These are phyloP conservation scores for Drosophila buzzatii DNA, from an alignment of 2,888 invertebrate species.

Conservation along the genomic window DNA sequence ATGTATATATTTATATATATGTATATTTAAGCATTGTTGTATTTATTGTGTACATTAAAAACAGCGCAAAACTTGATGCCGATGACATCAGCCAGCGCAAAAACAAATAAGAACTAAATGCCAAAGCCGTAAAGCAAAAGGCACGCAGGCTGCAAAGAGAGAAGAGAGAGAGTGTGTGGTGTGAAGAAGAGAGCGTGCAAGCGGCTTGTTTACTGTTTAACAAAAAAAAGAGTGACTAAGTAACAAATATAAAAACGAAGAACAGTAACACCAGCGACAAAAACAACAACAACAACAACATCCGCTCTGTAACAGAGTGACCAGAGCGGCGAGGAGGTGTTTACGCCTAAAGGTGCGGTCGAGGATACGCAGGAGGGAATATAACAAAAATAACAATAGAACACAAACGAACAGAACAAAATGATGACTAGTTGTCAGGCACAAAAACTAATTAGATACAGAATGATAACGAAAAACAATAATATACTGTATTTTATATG, in stretches of 20 bases:
- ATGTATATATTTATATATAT: neutral
- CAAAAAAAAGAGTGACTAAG: slow-evolving; percentile 40
- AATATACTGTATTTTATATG: slow-evolving; percentile 4
- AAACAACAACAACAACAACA: neutral
- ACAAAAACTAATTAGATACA: slow-evolving; percentile 42
- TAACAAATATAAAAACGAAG: slow-evolving; percentile 20
- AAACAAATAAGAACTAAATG: slow-evolving; percentile 33
- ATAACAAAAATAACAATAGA: slow-evolving; percentile 13
- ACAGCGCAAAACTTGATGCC: slow-evolving; percentile 33
- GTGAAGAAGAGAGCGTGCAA: slow-evolving; percentile 17
- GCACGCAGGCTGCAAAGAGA: slow-evolving; percentile 27
- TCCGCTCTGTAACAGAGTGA: slow-evolving; percentile 24
- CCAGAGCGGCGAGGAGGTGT: slow-evolving; percentile 29
- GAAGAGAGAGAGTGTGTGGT: slow-evolving; percentile 5
- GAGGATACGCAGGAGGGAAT: slow-evolving; percentile 35
- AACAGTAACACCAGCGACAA: slow-evolving; percentile 9
- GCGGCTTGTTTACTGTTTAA: slow-evolving; percentile 44
- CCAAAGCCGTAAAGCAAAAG: slow-evolving; percentile 31
- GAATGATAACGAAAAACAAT: slow-evolving; percentile 36
- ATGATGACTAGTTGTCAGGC: slow-evolving; percentile 24
- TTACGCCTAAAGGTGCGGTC: slow-evolving; percentile 43
- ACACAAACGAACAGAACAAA: slow-evolving; percentile 18
- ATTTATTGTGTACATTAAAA: slow-evolving; percentile 29
- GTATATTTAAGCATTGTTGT: slow-evolving; percentile 31
- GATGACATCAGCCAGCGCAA: slow-evolving; percentile 53